phyloP scores from a whole-genome alignment of 2,888 invertebrate genomes.

The Thera obeliscata region DNA sequence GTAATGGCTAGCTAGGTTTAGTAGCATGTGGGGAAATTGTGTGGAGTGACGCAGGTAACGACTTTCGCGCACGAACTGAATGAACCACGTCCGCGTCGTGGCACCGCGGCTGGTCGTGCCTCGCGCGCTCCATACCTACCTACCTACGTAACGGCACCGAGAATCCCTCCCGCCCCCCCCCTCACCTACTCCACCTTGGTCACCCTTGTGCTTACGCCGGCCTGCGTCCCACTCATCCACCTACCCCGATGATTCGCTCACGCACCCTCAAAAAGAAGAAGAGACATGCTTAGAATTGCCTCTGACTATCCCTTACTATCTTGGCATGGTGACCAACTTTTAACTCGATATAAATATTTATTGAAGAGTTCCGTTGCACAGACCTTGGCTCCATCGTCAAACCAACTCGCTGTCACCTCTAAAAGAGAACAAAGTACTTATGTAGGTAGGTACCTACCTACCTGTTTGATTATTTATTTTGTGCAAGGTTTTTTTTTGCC shows the following conservation, averaged over 20 bases:
- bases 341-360: too few species aligned
- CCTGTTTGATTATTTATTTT: too few species aligned
- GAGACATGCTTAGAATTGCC: too few species aligned
- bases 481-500: too few species aligned
- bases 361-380: too few species aligned
- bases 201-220: not conserved
- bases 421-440: too few species aligned
- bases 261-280: not conserved
- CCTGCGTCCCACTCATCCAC: not conserved
- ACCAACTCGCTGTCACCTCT: too few species aligned
- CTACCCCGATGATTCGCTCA: not conserved
- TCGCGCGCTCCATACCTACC: slow-evolving; percentile 38
- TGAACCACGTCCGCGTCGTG: slow-evolving; percentile 84
- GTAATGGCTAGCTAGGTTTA: slow-evolving; percentile 54
- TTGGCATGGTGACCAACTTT: too few species aligned
- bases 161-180: slow-evolving; percentile 42
- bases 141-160: slow-evolving; percentile 46
- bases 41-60: slow-evolving; percentile 79
- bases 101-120: slow-evolving; percentile 49
- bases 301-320: too few species aligned
- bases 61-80: slow-evolving; percentile 84
- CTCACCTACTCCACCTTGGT: slow-evolving; percentile 50
- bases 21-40: slow-evolving; percentile 73
- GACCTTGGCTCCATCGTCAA: too few species aligned
- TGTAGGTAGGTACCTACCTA: too few species aligned